Conservation (phyloP, 2,888 invertebrate species). For the Troilus luridus region DNA sequence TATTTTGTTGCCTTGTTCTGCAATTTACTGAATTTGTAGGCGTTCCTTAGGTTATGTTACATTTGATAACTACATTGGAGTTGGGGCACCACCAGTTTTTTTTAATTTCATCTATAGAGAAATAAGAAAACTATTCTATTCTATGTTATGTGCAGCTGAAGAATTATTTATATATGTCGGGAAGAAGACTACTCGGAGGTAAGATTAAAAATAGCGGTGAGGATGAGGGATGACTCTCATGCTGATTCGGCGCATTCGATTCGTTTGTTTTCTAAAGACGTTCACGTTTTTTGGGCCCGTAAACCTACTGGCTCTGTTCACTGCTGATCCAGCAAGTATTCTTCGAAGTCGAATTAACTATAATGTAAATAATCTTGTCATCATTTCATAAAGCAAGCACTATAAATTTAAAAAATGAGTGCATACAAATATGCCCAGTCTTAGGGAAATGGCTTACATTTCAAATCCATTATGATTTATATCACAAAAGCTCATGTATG, state of each 20-base stretch:
- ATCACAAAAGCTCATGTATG: too few species aligned
- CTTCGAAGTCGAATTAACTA: not conserved
- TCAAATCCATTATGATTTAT: too few species aligned
- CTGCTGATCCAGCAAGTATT: not conserved
- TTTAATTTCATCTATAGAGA: too few species aligned
- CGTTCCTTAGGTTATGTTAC: too few species aligned
- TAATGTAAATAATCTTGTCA: not conserved
- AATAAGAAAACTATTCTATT: not conserved
- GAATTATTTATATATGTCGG: not conserved
- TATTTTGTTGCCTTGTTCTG: too few species aligned
- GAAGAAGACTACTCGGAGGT: not conserved
- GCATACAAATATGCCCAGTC: too few species aligned
- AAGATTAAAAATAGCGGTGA: not conserved
- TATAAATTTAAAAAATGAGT: too few species aligned
- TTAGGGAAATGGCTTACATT: too few species aligned
- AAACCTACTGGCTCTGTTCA: not conserved
- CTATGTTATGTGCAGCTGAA: not conserved
- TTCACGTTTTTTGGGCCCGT: not conserved
- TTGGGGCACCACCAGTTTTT: too few species aligned
- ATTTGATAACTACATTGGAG: too few species aligned
- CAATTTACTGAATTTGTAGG: too few species aligned
- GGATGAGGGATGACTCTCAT: not conserved
- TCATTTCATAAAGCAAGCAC: not conserved
- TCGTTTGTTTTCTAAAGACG: slow-evolving; percentile 3
- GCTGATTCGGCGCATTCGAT: not conserved